Evolutionary conservation across 2,888 invertebrate species (phyloP), one percentile per base, ranked within the genome.

Genomic region (Buathra laborator): DNA sequence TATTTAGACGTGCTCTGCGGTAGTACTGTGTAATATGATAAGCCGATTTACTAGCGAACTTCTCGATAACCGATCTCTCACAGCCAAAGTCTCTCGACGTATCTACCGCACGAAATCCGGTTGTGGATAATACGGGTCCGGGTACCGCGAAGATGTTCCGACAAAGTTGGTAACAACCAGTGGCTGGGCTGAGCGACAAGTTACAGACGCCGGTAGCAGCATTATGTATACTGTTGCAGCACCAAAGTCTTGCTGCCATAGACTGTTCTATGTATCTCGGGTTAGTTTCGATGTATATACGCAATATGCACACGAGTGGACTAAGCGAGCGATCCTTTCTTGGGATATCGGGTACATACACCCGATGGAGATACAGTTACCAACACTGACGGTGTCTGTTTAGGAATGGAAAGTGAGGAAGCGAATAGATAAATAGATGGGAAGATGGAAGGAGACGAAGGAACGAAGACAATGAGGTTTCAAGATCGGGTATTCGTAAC

Each of bases 81-180:
- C 24, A 16, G 14, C 66, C 14, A 72, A 51, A 19, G 19, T 51
- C 37, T n/a, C 46, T 78, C 59, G 37, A 19, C 29, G 48, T 3
- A 37, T 37, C 37, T 37, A 44, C 72, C 46, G 53, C 37, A 70
- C 48, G 62, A 32, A 43, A 78, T 83, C 37, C 43, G 56, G 59
- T 83, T 48, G 48, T 53, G 59, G 64, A 53, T 56, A 43, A 24
- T 12, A 43, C 64, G 46, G 32, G 6, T 29, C 14, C 59, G 68
- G 44, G 51, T 68, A 78, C 67, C 67, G 72, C 66, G 72, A 78
- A 48, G 10, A 62, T 51, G 62, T 32, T 74, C 24, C 53, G n/a
- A 24, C 37, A 51, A 84, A 80, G 66, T 84, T 84, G 66, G 76
- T 68, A 84, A 80, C 72, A 81, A 76, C 67, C 48, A 76, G 62